Conservation (phyloP, 2,113 vertebrate species). For the Piaya cayana region DNA sequence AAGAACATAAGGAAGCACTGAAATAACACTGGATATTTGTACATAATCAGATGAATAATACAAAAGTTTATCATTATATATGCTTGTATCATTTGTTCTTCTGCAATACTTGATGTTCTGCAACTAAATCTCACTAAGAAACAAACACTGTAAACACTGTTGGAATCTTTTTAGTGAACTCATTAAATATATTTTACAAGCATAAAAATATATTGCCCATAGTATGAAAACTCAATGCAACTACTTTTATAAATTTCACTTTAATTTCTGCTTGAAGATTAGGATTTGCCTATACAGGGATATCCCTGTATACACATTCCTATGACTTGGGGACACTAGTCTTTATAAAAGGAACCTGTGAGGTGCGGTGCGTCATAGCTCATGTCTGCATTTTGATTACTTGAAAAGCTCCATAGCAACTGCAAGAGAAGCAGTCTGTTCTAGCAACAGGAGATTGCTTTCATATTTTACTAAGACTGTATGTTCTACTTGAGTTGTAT, state of each 20-base stretch:
- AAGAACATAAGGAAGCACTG: not conserved
- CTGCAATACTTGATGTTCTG: not conserved
- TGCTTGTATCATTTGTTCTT: not conserved
- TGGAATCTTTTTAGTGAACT: not conserved
- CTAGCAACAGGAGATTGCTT: conserved; percentile 57
- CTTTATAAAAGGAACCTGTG: not conserved
- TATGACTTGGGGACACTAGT: not conserved
- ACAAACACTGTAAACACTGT: not conserved
- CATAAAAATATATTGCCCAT: not conserved
- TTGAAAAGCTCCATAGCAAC: conserved; percentile 64
- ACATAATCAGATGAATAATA: not conserved
- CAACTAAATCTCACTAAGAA: not conserved
- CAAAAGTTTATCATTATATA: not conserved
- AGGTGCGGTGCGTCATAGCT: not conserved
- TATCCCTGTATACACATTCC: not conserved
- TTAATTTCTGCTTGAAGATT: not conserved
- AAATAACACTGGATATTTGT: not conserved
- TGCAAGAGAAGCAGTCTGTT: conserved; percentile 54
- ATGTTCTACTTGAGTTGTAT: conserved; percentile 68
- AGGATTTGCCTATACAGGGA: not conserved
- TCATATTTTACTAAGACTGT: conserved; percentile 72
- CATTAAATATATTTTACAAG: not conserved
- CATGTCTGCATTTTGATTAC: conserved; percentile 60
- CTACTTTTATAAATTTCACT: conserved; percentile 2
- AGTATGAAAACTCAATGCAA: conserved; percentile 19